Evolutionary conservation across 2,113 vertebrate genomes (phyloP).

Genomic region (Ptychochromis oligacanthus): DNA sequence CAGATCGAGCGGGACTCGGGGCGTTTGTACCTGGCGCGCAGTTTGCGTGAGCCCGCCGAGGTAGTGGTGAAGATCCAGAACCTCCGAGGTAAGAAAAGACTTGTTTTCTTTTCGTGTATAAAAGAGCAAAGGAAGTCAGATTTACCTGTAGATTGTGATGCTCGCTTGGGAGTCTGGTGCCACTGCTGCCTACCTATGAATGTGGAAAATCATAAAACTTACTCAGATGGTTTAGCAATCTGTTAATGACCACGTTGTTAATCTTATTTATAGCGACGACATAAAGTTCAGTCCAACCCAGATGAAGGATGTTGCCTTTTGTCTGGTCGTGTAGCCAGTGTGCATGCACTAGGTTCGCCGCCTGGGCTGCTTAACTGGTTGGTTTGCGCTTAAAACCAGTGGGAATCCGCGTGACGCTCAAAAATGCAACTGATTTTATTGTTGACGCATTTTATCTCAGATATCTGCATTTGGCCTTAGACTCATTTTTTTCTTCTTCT

Average conservation of each 20-base stretch:
- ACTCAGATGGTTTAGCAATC: no score
- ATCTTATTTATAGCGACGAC: no score
- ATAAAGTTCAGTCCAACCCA: no score
- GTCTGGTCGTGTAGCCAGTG: no score
- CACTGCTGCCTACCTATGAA: neutral
- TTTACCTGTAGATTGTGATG: neutral
- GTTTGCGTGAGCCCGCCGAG: constrained; percentile 76
- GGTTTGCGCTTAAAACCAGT: neutral
- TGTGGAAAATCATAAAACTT: no score
- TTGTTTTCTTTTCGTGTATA: neutral
- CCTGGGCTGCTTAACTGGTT: neutral
- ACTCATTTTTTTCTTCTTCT: neutral
- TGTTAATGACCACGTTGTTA: no score
- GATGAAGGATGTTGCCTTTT: no score
- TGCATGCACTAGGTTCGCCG: no score
- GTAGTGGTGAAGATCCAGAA: constrained; percentile 84
- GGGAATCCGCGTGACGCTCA: neutral
- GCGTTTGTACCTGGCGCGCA: constrained; percentile 80
- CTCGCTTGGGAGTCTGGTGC: neutral
- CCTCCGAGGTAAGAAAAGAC: constrained; percentile 75
- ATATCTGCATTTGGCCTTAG: neutral
- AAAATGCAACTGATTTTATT: neutral
- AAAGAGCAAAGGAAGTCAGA: neutral
- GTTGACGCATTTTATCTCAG: no score
- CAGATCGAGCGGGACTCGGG: constrained; percentile 85